These are phyloP conservation scores for Mugil cephalus DNA, from an alignment of 2,113 vertebrate genomes.

Conservation along the genomic window DNA sequence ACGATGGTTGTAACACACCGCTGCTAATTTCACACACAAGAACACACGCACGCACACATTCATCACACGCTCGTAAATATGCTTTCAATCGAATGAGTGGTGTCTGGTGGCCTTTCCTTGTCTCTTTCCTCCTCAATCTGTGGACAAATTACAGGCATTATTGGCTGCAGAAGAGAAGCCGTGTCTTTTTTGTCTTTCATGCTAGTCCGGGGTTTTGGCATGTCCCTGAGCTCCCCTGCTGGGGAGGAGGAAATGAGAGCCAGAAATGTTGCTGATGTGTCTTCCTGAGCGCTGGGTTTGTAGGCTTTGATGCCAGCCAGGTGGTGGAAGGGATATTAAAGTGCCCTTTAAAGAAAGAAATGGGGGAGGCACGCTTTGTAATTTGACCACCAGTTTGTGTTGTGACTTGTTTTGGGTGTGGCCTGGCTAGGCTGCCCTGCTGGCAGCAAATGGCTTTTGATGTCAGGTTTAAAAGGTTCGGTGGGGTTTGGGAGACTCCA, in stretches of 20 bases:
- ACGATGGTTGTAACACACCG: slow-evolving; percentile 34
- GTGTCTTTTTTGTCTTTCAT: slow-evolving; percentile 51
- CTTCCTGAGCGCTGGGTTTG: slow-evolving; percentile 51
- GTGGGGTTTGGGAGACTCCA: slow-evolving; percentile 34
- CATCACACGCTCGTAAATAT: slow-evolving; percentile 30
- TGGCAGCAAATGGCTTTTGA: slow-evolving; percentile 70
- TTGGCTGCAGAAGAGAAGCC: slow-evolving; percentile 57
- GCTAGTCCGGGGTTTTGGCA: slow-evolving; percentile 45
- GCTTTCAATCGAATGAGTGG: slow-evolving; percentile 39
- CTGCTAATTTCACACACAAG: slow-evolving; percentile 61
- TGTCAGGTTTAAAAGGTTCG: slow-evolving; percentile 64
- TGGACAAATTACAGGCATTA: slow-evolving; percentile 70
- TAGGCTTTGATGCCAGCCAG: slow-evolving; percentile 72
- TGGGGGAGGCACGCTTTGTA: slow-evolving; percentile 56
- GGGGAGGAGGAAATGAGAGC: slow-evolving; percentile 76
- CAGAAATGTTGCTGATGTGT: slow-evolving; percentile 69
- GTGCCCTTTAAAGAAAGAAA: slow-evolving; percentile 57
- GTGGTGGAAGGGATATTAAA: slow-evolving; percentile 61
- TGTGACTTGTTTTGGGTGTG: slow-evolving; percentile 70
- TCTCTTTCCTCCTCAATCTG: slow-evolving; percentile 50
- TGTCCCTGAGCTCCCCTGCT: slow-evolving; percentile 46
- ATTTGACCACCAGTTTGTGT: slow-evolving; percentile 69
- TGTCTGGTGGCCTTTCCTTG: slow-evolving; percentile 45
- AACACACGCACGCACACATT: slow-evolving; percentile 13
- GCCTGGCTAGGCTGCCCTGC: slow-evolving; percentile 48